Conservation (phyloP, 1,140 invertebrate genomes). For the Drosophila lowei region DNA sequence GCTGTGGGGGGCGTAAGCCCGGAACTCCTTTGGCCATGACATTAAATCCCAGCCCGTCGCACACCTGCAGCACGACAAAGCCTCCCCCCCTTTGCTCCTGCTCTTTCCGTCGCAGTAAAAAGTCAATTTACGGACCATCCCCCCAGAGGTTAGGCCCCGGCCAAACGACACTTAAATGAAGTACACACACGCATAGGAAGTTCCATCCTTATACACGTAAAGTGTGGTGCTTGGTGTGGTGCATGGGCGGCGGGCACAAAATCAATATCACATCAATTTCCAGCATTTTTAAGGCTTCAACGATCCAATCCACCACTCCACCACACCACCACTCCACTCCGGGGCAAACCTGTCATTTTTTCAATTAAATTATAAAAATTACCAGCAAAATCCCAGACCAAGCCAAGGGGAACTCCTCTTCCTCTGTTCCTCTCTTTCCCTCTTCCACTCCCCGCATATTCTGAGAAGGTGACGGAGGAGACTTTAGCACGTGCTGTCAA, state of each 20-base stretch:
- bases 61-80: slow-evolving; percentile 35
- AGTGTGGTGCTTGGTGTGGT: background rate
- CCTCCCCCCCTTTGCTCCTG: slow-evolving; percentile 5
- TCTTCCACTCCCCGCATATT: too few relatives aligned
- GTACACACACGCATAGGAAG: slow-evolving; percentile 31
- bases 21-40: slow-evolving; percentile 17
- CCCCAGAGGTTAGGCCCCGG: slow-evolving; percentile 18
- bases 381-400: slow-evolving; percentile 14
- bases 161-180: slow-evolving; percentile 65
- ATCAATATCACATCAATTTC: slow-evolving; percentile 70
- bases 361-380: slow-evolving; percentile 80
- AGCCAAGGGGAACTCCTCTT: slow-evolving; percentile 8
- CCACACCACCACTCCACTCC: background rate
- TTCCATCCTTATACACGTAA: slow-evolving; percentile 7
- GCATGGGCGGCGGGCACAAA: slow-evolving; percentile 34
- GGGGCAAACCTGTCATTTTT: slow-evolving; percentile 63
- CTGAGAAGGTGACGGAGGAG: slow-evolving; percentile 12
- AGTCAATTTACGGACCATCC: slow-evolving; percentile 46
- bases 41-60: slow-evolving; percentile 31
- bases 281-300: slow-evolving; percentile 66
- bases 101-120: slow-evolving; percentile 7
- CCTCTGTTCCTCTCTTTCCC: too few relatives aligned
- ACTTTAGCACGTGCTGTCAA: slow-evolving; percentile 75
- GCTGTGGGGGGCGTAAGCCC: slow-evolving; percentile 23
- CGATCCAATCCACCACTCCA: background rate